phyloP scores from a whole-genome alignment of 2,888 invertebrate genomes.

The Dyspetes luteomarginatus region DNA sequence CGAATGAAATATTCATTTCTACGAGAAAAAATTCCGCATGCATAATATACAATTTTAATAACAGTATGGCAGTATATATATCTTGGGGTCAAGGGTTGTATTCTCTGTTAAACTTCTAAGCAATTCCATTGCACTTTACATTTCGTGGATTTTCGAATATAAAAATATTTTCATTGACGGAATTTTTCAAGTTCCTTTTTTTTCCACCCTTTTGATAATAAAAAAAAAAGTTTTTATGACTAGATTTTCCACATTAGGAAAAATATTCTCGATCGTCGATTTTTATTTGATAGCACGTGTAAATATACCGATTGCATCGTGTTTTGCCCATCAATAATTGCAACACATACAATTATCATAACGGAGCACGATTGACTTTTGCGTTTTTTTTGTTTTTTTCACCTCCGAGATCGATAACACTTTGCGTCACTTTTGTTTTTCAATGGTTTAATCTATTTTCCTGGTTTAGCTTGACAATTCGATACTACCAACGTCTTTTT shows the following conservation, averaged over 20 bases:
- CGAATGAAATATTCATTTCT: slow-evolving; percentile 32
- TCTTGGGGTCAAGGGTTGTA: not conserved
- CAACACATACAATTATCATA: too few species aligned
- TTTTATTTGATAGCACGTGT: slow-evolving; percentile 3
- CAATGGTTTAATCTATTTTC: not conserved
- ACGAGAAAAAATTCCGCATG: not conserved
- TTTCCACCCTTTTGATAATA: too few species aligned
- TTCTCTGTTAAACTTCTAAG: not conserved
- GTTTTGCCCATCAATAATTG: too few species aligned
- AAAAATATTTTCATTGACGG: not conserved
- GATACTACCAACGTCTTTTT: slow-evolving; percentile 80
- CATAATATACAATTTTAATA: not conserved
- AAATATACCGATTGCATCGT: not conserved
- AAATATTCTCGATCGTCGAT: slow-evolving; percentile 25
- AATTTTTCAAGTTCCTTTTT: too few species aligned
- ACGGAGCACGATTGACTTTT: too few species aligned
- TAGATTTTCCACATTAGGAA: slow-evolving; percentile 50
- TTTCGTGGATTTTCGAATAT: not conserved
- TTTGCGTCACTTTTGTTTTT: not conserved
- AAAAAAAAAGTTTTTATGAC: slow-evolving; percentile 42
- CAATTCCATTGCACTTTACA: not conserved
- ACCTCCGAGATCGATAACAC: too few species aligned
- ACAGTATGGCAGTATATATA: slow-evolving; percentile 41
- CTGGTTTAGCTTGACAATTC: not conserved
- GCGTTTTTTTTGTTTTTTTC: too few species aligned